Conservation (phyloP, 2,888 invertebrate genomes). For the Encarsia formosa region DNA sequence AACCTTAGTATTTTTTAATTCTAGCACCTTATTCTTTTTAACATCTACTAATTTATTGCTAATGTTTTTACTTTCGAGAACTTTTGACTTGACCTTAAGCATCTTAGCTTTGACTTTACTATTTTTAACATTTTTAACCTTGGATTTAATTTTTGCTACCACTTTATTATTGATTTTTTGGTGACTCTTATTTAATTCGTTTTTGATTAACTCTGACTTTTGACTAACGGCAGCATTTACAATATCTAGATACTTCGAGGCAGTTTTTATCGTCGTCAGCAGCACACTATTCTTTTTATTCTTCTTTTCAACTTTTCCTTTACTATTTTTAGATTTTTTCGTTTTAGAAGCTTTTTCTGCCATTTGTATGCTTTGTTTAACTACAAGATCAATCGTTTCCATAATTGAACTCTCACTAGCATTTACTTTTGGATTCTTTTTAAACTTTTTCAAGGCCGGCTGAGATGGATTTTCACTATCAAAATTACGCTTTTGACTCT, state of each 20-base stretch:
- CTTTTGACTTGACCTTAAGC: constrained; percentile 2
- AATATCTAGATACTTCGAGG: constrained; percentile 48
- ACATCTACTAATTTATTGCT: constrained; percentile 8
- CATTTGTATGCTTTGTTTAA: constrained; percentile 45
- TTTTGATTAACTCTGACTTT: constrained; percentile 29
- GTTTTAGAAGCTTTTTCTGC: constrained; percentile 43
- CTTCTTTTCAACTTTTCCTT: constrained; percentile 36
- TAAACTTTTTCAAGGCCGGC: constrained; percentile 38
- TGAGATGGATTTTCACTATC: constrained; percentile 35
- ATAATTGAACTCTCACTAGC: constrained; percentile 45
- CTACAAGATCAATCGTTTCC: constrained; percentile 47
- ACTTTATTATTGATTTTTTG: constrained; percentile 23
- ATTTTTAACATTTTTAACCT: constrained; percentile 17
- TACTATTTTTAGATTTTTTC: constrained; percentile 32
- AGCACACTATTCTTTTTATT: constrained; percentile 30
- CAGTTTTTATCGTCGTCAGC: constrained; percentile 43
- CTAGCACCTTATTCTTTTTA: constrained; percentile 8
- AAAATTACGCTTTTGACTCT: constrained; percentile 37
- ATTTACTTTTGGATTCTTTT: constrained; percentile 26
- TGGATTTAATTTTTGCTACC: constrained; percentile 26
- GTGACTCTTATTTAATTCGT: constrained; percentile 27
- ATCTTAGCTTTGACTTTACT: constrained; percentile 13
- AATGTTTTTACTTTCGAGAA: background rate
- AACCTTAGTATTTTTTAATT: constrained; percentile 22
- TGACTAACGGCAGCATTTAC: constrained; percentile 39